Percentiles rank a stretch among this genome's conserved stretches.
Conservation (phyloP, 2,113 vertebrate species). For the Nibea albiflora region DNA sequence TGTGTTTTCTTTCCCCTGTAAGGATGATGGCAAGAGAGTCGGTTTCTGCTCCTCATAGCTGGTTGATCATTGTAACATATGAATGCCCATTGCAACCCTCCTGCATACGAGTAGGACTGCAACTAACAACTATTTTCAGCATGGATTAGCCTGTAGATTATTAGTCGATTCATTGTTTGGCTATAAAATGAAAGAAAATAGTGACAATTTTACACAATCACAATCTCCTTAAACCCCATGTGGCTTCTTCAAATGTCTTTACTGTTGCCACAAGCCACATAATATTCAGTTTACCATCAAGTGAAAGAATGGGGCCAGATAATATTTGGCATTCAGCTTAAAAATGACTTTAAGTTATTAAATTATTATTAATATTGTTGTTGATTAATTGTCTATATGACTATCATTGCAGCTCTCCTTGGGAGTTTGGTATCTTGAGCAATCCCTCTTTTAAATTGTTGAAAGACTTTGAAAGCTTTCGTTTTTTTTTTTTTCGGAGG, state of each 20-base stretch:
- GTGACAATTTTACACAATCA: not conserved
- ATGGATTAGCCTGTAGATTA: not conserved
- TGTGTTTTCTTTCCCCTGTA: constrained; percentile 59
- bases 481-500: not conserved
- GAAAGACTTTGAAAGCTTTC: not conserved
- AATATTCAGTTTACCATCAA: constrained; percentile 29
- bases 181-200: not conserved
- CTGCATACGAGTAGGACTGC: constrained; percentile 1
- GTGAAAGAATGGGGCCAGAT: not conserved
- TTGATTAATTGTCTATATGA: not conserved
- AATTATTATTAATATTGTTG: not conserved
- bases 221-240: not conserved
- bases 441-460: not conserved
- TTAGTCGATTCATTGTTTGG: not conserved
- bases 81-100: constrained; percentile 6
- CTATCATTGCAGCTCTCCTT: not conserved
- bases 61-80: constrained; percentile 28
- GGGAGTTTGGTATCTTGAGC: not conserved
- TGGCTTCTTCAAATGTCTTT: not conserved
- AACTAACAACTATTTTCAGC: not conserved
- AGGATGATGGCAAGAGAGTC: constrained; percentile 50
- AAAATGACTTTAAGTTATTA: not conserved
- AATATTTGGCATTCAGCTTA: not conserved
- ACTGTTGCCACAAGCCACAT: not conserved
- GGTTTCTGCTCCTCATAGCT: constrained; percentile 12